A percentile compares a stretch with the other conserved stretches of the same genome.
Evolutionary conservation across 2,888 invertebrate species (phyloP).

Genomic region (Drosophila paranaensis): DNA sequence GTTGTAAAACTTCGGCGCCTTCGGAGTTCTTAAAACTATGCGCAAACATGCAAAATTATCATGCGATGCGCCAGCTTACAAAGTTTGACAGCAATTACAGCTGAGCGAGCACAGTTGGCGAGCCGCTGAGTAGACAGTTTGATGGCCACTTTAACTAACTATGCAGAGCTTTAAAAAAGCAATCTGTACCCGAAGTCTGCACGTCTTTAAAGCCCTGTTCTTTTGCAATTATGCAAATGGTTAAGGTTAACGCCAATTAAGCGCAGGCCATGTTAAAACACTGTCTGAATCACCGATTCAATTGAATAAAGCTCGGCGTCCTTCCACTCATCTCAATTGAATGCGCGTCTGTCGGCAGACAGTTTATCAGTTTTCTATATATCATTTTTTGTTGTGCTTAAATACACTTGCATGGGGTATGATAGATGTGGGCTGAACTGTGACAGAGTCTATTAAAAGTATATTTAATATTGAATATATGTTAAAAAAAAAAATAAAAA

Average conservation of each 20-base stretch:
- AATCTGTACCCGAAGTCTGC: background rate
- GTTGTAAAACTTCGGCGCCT: conserved; percentile 27
- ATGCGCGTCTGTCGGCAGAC: conserved; percentile 9
- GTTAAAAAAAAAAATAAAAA: background rate
- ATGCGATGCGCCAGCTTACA: conserved; percentile 40
- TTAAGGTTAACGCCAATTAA: conserved; percentile 60
- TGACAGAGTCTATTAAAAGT: background rate
- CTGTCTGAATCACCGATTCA: conserved; percentile 63
- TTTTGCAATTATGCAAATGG: conserved; percentile 65
- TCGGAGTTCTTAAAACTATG: conserved; percentile 61
- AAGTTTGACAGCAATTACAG: conserved; percentile 47
- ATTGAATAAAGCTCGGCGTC: conserved; percentile 51
- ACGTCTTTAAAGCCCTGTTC: conserved; percentile 1
- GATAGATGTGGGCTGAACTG: fast-evolving
- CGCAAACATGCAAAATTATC: conserved; percentile 64
- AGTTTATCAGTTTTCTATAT: conserved; percentile 23
- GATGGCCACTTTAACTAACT: background rate
- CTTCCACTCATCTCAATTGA: background rate
- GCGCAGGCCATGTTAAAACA: conserved; percentile 35
- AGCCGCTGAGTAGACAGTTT: background rate
- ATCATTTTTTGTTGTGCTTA: conserved; percentile 5
- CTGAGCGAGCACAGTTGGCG: conserved; percentile 8
- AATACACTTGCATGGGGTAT: background rate
- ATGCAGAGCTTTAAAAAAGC: background rate
- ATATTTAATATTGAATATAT: background rate